These are phyloP conservation scores for Clarias laeviceps DNA, from an alignment of 2,797 vertebrate species.

Conservation along the genomic window DNA sequence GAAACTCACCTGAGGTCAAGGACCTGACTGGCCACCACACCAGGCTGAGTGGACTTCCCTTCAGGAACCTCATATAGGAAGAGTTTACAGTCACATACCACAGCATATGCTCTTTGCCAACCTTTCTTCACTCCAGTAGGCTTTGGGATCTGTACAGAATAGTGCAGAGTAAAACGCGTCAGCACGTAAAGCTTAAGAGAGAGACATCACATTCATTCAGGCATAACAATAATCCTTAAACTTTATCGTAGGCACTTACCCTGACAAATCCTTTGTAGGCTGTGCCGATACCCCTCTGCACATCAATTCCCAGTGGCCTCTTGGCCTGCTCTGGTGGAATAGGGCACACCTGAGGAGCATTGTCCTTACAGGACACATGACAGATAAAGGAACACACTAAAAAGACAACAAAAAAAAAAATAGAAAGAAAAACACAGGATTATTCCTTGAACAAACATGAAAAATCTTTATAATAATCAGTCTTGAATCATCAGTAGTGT, in stretches of 20 bases:
- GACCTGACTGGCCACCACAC: conserved; percentile 87
- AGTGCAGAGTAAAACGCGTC: not conserved
- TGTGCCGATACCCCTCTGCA: conserved; percentile 94
- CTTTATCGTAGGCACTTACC: conserved; percentile 70
- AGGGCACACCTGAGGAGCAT: conserved; percentile 91
- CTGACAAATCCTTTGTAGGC: conserved; percentile 96
- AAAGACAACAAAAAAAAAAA: not conserved
- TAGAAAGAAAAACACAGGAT: not conserved
- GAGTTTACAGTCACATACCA: conserved; percentile 95
- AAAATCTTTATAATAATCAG: not conserved
- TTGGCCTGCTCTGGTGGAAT: conserved; percentile 93
- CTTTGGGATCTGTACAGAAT: conserved; percentile 84
- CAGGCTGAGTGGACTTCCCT: conserved; percentile 92
- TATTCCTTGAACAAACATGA: not conserved
- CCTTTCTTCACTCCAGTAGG: conserved; percentile 96
- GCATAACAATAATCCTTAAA: not conserved
- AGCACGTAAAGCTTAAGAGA: not conserved
- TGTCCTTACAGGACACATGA: conserved; percentile 92
- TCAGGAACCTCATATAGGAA: conserved; percentile 94
- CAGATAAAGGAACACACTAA: conserved; percentile 95
- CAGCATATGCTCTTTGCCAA: conserved; percentile 93
- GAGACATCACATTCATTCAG: not conserved
- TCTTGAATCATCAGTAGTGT: not conserved
- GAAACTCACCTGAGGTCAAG: conserved; percentile 88
- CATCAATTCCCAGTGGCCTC: conserved; percentile 92